phyloP scores from a whole-genome alignment of 2,797 vertebrate species.

The Thaleichthys pacificus region DNA sequence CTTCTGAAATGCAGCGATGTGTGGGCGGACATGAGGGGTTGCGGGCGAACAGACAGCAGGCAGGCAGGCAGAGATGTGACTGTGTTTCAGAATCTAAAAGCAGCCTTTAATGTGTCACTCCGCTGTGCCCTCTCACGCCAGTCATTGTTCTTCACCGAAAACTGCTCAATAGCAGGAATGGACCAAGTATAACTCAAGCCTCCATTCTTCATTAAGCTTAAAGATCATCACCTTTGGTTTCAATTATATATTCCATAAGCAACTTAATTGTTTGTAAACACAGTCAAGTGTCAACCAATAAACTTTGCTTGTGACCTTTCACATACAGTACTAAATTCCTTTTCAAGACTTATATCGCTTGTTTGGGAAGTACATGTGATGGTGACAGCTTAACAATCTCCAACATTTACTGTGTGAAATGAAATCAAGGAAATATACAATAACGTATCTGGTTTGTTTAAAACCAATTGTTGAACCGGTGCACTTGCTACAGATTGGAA shows the following conservation, averaged over 20 bases:
- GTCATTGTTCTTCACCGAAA: background rate
- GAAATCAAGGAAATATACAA: background rate
- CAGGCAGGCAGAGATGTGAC: background rate
- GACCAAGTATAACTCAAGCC: background rate
- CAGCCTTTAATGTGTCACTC: background rate
- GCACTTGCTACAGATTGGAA: background rate
- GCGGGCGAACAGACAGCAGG: background rate
- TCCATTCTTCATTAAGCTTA: background rate
- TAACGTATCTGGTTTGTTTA: background rate
- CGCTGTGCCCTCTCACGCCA: background rate
- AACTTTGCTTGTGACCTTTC: background rate
- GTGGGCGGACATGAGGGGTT: background rate
- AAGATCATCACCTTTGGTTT: background rate
- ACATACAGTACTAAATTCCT: background rate
- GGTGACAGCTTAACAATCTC: background rate
- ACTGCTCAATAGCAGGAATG: background rate
- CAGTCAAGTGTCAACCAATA: background rate
- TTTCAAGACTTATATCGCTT: background rate
- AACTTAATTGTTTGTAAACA: background rate
- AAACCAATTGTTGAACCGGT: background rate
- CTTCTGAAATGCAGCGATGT: background rate
- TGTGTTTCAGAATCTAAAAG: slow-evolving; percentile 4
- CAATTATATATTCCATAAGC: background rate
- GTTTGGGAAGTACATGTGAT: background rate
- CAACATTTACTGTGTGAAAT: background rate